Evolutionary conservation across 2,797 vertebrate species (phyloP).

Genomic region (Chelon labrosus): DNA sequence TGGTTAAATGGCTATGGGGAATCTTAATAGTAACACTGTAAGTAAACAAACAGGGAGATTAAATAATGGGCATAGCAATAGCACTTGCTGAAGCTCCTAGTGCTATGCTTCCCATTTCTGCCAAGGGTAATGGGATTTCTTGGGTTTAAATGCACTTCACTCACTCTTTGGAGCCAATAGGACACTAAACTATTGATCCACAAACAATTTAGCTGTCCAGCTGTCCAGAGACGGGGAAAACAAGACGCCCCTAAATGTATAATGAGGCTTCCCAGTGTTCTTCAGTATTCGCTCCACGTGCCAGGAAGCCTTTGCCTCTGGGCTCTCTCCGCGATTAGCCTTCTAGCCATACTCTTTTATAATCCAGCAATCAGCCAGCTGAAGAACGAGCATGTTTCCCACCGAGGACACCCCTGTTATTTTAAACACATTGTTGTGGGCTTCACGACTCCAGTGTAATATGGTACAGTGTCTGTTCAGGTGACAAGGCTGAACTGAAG

Average conservation of each 20-base stretch:
- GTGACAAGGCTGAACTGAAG: constrained; percentile 14
- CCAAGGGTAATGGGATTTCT: constrained; percentile 83
- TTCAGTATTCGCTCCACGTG: constrained; percentile 71
- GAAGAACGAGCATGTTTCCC: constrained; percentile 32
- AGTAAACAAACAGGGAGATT: constrained; percentile 70
- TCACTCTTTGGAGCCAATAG: constrained; percentile 71
- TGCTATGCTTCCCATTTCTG: constrained; percentile 72
- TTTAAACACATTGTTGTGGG: constrained; percentile 23
- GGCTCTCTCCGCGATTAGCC: constrained; percentile 53
- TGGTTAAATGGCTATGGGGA: constrained; percentile 19
- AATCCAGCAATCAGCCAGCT: constrained; percentile 53
- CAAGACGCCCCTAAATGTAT: constrained; percentile 79
- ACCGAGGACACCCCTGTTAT: constrained; percentile 48
- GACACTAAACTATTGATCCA: constrained; percentile 85
- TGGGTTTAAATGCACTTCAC: constrained; percentile 80
- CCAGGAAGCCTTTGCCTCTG: constrained; percentile 62
- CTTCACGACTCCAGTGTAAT: constrained; percentile 28
- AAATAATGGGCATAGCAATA: constrained; percentile 66
- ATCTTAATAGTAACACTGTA: constrained; percentile 44
- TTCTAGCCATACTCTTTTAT: constrained; percentile 39
- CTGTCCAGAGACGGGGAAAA: constrained; percentile 74
- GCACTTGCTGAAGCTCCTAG: constrained; percentile 63
- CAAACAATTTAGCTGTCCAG: constrained; percentile 82
- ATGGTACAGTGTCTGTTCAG: not conserved
- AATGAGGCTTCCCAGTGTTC: constrained; percentile 74